Conservation (phyloP, 1,140 invertebrate genomes). For the Mercenaria mercenaria region DNA sequence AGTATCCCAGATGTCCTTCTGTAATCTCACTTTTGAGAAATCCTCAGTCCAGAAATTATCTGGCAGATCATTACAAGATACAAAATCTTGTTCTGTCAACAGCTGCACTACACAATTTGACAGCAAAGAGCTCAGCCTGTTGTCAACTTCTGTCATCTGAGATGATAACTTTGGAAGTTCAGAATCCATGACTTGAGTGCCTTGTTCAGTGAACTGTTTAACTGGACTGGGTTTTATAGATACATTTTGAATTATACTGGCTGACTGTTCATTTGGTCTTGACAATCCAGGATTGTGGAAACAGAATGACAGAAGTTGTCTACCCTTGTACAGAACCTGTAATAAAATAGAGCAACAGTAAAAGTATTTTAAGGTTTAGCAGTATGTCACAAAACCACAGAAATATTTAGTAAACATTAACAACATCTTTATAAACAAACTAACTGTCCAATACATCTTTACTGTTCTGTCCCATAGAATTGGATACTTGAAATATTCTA, state of each 20-base stretch:
- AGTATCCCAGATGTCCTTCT: constrained; percentile 18
- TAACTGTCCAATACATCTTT: no score
- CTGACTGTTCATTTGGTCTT: background rate
- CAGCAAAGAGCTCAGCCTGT: constrained; percentile 1
- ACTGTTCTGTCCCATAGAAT: no score
- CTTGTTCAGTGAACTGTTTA: background rate
- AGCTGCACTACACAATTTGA: constrained; percentile 27
- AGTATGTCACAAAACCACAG: no score
- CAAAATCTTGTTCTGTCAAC: constrained; percentile 28
- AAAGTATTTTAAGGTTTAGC: no score
- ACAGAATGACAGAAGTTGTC: constrained; percentile 19
- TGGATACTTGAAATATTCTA: no score
- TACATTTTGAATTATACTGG: background rate
- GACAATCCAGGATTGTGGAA: background rate
- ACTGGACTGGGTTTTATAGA: background rate
- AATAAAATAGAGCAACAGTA: no score
- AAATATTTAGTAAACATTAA: no score
- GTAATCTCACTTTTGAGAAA: constrained; percentile 49
- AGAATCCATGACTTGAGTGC: background rate
- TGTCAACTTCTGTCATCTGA: constrained; percentile 10
- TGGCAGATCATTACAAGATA: constrained; percentile 45
- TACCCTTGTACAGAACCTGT: constrained; percentile 54
- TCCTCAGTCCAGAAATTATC: constrained; percentile 63
- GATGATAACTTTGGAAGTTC: background rate
- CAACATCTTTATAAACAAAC: no score